Conservation (phyloP, 2,888 invertebrate genomes). For the Caenorhabditis parvicauda region DNA sequence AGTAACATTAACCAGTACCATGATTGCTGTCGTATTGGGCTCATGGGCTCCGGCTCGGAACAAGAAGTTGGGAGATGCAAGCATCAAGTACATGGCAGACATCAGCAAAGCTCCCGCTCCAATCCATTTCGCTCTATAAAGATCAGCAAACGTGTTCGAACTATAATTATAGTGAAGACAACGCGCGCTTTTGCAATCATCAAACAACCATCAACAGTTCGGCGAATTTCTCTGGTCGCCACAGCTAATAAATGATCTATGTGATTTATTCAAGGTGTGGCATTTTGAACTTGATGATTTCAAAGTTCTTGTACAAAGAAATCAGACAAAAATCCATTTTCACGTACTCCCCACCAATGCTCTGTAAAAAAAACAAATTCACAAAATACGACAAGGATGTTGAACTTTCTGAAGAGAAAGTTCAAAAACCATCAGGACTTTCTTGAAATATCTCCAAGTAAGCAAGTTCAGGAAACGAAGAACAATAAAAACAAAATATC, state of each 20-base stretch:
- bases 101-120: slow-evolving; percentile 60
- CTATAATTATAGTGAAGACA: background rate
- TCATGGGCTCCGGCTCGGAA: slow-evolving; percentile 48
- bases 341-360: too few relatives aligned
- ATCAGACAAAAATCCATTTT: too few relatives aligned
- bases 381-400: too few relatives aligned
- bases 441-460: too few relatives aligned
- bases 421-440: too few relatives aligned
- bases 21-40: slow-evolving; percentile 47
- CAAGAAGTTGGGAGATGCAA: slow-evolving; percentile 57
- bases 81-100: slow-evolving; percentile 54
- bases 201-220: background rate
- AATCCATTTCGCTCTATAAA: slow-evolving; percentile 48
- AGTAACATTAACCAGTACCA: slow-evolving; percentile 20
- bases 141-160: background rate
- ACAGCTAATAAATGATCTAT: background rate
- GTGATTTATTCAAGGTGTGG: background rate
- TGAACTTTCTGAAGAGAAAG: too few relatives aligned
- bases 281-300: too few relatives aligned
- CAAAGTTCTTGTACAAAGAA: too few relatives aligned
- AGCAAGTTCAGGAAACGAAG: too few relatives aligned
- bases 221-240: background rate
- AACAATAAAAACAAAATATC: too few relatives aligned
- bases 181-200: background rate
- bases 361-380: too few relatives aligned